Base-by-base conservation (phyloP, 30 jellyfish, hydroid and myxozoan species). In the Mastigias papua region DNA sequence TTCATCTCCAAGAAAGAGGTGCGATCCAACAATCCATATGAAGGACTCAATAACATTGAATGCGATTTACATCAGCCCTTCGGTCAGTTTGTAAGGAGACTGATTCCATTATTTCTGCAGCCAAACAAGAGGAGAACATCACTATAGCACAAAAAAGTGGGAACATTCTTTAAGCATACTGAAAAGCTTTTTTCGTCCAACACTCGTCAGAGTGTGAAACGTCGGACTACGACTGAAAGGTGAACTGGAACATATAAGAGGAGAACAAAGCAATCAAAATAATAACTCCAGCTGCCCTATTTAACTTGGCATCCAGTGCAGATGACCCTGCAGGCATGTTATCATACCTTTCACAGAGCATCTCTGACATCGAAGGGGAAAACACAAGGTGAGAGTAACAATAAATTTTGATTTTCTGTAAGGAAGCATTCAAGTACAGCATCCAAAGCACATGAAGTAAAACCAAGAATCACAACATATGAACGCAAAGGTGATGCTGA, bases 31-130 rank as follows among this genome's bases (percentile, higher is more conserved):
- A 32, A 23, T 23, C 0, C 22, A 48, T 28, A 35, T 34, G n/a
- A n/a, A 13, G 19, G 5, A 34, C 13, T 33, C 84, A 73, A 1
- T 73, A 48, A 73, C 34, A 20, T 35, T 73, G 27, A 29, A 48
- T 29, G 0, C 21, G 11, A 3, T 37, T 37, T 3, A 11, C 54
- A 37, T 3, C 54, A 37, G 54, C 10, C 11, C 54, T 37, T 3
- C 5, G 54, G 11, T 0, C 64, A 9, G 78, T 78, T 20, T 78
- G 89, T 22, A 48, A 76, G 23, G 78, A 54, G 32, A 13, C 25
- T 5, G 88, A 88, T 22, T 78, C 62, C 8, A 88, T 80, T n/a
- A 13, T 88, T 9, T 77, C 61, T 57, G 7, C 97, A 27, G 97
- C 87, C 3, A 78, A 13, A 8, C 89, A 73, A 10, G 21, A 48